These are phyloP conservation scores for Xiphophorus hellerii DNA, from an alignment of 2,113 vertebrate genomes.

Conservation along the genomic window DNA sequence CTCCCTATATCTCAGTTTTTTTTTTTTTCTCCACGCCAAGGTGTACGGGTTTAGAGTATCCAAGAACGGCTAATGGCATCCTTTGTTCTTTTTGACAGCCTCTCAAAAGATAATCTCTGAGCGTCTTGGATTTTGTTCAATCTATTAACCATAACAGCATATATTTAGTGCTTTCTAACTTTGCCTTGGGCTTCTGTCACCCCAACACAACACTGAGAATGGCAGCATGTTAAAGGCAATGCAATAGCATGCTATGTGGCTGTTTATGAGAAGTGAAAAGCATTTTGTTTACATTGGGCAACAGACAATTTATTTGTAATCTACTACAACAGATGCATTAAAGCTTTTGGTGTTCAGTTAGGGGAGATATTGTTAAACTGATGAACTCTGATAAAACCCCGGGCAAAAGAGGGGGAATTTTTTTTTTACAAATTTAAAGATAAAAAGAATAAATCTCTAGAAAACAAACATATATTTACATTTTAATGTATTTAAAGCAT, in stretches of 20 bases:
- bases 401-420: not conserved
- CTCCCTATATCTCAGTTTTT: slow-evolving; percentile 31
- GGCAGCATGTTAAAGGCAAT: slow-evolving; percentile 69
- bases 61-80: slow-evolving; percentile 53
- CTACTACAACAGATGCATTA: slow-evolving; percentile 42
- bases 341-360: slow-evolving; percentile 18
- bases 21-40: slow-evolving; percentile 49
- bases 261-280: slow-evolving; percentile 71
- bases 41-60: slow-evolving; percentile 68
- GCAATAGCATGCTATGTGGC: slow-evolving; percentile 46
- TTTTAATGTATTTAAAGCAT: no score
- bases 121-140: slow-evolving; percentile 78
- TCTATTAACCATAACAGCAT: slow-evolving; percentile 77
- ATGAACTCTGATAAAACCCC: not conserved
- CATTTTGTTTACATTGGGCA: slow-evolving; percentile 71
- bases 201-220: slow-evolving; percentile 66
- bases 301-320: slow-evolving; percentile 66
- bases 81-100: slow-evolving; percentile 76
- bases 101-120: slow-evolving; percentile 77
- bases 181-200: slow-evolving; percentile 77
- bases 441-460: not conserved
- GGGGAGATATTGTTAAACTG: slow-evolving; percentile 36
- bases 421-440: not conserved
- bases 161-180: slow-evolving; percentile 80
- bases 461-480: not conserved